Percentiles rank a stretch among this genome's conserved stretches.
Evolutionary conservation across 2,797 vertebrate genomes (phyloP).

Genomic region (Botia almorhae): DNA sequence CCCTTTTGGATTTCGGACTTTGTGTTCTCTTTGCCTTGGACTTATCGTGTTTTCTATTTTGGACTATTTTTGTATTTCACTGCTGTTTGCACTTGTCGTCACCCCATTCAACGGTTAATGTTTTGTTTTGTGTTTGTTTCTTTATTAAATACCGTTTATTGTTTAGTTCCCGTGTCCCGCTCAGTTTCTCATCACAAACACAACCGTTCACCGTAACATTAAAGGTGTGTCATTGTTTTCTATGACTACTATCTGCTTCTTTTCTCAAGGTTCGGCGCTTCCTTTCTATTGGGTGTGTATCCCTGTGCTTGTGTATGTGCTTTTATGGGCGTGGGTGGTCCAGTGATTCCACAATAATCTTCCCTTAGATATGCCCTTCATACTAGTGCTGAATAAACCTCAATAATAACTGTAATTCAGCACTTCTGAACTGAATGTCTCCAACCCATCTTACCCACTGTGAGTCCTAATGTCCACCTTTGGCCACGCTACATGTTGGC

Average conservation of each 20-base stretch:
- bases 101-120: too few species aligned
- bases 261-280: not conserved
- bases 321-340: slow-evolving; percentile 55
- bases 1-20: too few species aligned
- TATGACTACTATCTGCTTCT: not conserved
- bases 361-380: slow-evolving; percentile 24
- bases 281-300: slow-evolving; percentile 27
- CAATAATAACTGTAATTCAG: slow-evolving; percentile 53
- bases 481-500: slow-evolving; percentile 15
- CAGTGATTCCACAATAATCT: slow-evolving; percentile 7
- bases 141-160: too few species aligned
- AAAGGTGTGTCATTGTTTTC: not conserved
- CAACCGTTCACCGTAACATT: too few species aligned
- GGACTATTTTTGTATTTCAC: too few species aligned
- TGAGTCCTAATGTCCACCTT: slow-evolving; percentile 2
- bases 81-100: too few species aligned
- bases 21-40: too few species aligned
- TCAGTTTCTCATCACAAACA: too few species aligned
- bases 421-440: slow-evolving; percentile 5
- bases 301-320: slow-evolving; percentile 36
- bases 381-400: slow-evolving; percentile 36
- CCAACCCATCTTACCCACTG: not conserved
- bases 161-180: too few species aligned
- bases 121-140: too few species aligned
- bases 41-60: too few species aligned